phyloP scores from a whole-genome alignment of 2,113 vertebrate species.

The Hyperopisus bebe region DNA sequence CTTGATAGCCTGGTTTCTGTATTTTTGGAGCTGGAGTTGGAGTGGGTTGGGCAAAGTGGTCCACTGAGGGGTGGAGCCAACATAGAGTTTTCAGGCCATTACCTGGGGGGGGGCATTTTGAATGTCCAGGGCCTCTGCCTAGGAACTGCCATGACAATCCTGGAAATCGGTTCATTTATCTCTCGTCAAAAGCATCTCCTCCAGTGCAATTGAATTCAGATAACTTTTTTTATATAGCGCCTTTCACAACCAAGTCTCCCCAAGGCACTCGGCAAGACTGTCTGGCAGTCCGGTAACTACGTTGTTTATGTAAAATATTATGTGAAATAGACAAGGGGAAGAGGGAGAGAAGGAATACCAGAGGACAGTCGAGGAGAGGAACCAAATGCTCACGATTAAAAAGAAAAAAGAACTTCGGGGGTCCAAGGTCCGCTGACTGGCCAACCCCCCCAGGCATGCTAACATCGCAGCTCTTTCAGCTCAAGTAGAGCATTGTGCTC shows the following conservation, averaged over 20 bases:
- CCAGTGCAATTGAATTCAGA: neutral
- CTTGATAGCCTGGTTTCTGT: neutral
- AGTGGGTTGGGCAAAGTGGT: neutral
- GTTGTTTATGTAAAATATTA: neutral
- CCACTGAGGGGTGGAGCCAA: neutral
- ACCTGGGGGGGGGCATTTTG: neutral
- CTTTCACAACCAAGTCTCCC: neutral
- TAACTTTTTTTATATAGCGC: neutral
- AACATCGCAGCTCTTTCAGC: neutral
- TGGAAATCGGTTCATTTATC: neutral
- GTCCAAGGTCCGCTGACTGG: neutral
- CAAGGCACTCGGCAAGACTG: neutral
- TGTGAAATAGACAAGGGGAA: neutral
- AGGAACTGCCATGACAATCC: neutral
- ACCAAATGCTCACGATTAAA: neutral
- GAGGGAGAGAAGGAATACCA: neutral
- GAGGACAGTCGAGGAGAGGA: neutral
- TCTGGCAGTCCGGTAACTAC: neutral
- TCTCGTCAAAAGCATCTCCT: neutral
- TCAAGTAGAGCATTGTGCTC: neutral
- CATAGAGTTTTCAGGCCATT: neutral
- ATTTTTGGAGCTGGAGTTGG: neutral
- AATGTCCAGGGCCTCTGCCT: neutral
- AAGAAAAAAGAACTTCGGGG: neutral
- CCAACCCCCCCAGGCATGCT: neutral